A percentile compares a stretch with the other conserved stretches of the same genome.
phyloP scores from a whole-genome alignment of 2,113 vertebrate species.

The Poicephalus meyeri region DNA sequence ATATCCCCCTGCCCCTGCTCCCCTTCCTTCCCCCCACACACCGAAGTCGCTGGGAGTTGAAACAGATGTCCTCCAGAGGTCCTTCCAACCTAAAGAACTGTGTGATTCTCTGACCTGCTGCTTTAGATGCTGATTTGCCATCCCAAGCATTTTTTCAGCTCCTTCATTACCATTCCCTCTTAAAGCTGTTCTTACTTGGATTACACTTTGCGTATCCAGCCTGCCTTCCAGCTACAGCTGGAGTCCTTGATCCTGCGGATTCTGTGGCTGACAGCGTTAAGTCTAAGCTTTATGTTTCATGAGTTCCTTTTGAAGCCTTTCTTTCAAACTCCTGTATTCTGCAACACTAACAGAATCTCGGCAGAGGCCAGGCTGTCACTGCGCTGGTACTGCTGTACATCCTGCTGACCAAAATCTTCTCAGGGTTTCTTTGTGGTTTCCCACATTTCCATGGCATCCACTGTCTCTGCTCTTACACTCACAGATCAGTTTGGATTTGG shows the following conservation, averaged over 20 bases:
- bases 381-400: background rate
- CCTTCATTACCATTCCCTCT: background rate
- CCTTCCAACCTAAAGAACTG: constrained; percentile 37
- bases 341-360: background rate
- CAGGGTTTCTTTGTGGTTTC: background rate
- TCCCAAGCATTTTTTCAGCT: background rate
- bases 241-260: background rate
- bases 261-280: background rate
- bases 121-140: background rate
- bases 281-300: background rate
- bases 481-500: fast-evolving
- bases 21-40: too few relatives aligned
- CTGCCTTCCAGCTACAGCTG: background rate
- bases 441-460: background rate
- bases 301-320: background rate
- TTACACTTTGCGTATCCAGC: background rate
- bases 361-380: background rate
- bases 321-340: background rate
- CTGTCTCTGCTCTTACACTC: background rate
- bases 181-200: background rate
- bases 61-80: constrained; percentile 44
- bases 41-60: background rate
- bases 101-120: background rate
- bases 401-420: background rate
- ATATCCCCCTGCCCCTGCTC: background rate